Percentiles rank a stretch among this genome's conserved stretches.
phyloP scores from a whole-genome alignment of 1,140 invertebrate genomes.

The Elysia chlorotica region DNA sequence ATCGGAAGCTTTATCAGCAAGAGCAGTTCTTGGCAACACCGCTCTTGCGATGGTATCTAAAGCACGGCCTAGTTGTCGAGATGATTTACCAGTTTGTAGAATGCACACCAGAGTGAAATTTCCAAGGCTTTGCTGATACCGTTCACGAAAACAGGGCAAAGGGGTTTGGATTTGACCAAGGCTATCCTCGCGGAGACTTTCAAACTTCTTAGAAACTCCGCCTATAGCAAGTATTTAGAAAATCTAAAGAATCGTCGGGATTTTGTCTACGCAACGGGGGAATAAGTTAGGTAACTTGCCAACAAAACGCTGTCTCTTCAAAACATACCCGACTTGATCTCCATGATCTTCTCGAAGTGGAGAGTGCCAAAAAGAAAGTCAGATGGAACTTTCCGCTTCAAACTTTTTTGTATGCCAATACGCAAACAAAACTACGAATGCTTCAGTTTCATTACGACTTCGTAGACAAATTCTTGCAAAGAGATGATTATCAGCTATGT shows the following conservation, averaged over 20 bases:
- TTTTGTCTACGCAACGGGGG: constrained; percentile 22
- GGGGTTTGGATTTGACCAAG: constrained; percentile 22
- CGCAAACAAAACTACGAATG: constrained; percentile 34
- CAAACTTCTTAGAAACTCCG: constrained; percentile 29
- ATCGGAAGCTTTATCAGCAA: constrained; percentile 28
- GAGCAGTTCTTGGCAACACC: constrained; percentile 32
- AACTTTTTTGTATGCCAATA: constrained; percentile 29
- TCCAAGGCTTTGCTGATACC: constrained; percentile 28
- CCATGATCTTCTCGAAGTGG: neutral
- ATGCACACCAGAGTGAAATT: constrained; percentile 24
- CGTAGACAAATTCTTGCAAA: constrained; percentile 27
- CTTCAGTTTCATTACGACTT: constrained; percentile 40
- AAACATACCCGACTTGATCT: neutral
- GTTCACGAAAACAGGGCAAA: constrained; percentile 29
- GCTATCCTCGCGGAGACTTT: constrained; percentile 35
- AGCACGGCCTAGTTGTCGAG: constrained; percentile 31
- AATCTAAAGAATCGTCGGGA: constrained; percentile 27
- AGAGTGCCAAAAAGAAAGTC: neutral
- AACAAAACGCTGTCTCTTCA: neutral
- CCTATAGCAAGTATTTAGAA: constrained; percentile 26
- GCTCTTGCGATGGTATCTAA: constrained; percentile 34
- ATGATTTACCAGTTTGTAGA: constrained; percentile 37
- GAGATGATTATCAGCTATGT: constrained; percentile 32
- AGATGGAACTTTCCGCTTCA: constrained; percentile 21
- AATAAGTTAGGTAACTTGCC: neutral